Base-by-base conservation (phyloP, 64 coral and sea anemone species). In the Porites lutea region DNA sequence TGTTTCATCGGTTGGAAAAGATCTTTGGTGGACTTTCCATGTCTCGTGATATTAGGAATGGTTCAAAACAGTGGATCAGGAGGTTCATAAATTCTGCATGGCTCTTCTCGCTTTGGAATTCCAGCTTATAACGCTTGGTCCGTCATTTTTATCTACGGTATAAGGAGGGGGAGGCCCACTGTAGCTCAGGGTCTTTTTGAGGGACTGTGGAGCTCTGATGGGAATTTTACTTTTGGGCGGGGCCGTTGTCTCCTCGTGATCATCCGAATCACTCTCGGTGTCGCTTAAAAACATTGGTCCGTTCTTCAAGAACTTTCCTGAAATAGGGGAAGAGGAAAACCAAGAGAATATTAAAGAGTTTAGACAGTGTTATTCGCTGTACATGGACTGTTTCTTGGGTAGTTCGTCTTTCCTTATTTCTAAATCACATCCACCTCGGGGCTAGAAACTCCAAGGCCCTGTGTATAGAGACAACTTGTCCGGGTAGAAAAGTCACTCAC, bases 211-310 rank as follows among this genome's bases (percentile, higher is more conserved):
- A 19, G 74, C 45, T 77, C 57, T 87, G 83, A 79, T 70, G 59
- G 71, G 23, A 48, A 81, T 83, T 78, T 18, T 88, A 43, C 90
- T 91, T 67, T 77, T 72, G 19, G 65, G 92, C 16, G 86, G 75
- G n/a, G 87, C 77, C 16, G 52, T 69, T 19, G 86, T 86, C 43
- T 94, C 95, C 0, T 85, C 62, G 5, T 95, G 87, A 19, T 98
- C 94, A 54, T 99, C 97, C 18, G 94, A 82, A 50, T 99, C 97
- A 19, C 90, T 93, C 15, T 99, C 97, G 4, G 91, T 96, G 52
- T 99, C 97, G 75, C 97, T 99, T 21, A 99, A 75, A 79, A 99
- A 99, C 70, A 99, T 70, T 5, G 97, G 97, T 6, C 97, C 97
- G 47, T 90, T 95, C 75, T 90, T 92, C 59, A 95, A 86, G 60